Evolutionary conservation across 2,888 invertebrate genomes (phyloP).

Genomic region (Resseliella maxima): DNA sequence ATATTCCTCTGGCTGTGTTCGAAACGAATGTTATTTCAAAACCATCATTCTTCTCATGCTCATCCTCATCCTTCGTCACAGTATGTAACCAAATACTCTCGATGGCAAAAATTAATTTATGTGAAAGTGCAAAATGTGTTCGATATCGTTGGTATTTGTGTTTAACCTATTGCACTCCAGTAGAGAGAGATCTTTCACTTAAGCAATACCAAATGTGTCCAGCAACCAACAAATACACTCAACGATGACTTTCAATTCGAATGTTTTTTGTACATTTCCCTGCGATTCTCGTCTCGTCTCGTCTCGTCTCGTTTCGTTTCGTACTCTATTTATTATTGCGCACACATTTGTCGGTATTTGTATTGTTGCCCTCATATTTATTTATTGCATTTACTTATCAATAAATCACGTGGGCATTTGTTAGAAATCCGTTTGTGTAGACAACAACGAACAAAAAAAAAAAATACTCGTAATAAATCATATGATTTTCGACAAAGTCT

Average conservation of each 20-base stretch:
- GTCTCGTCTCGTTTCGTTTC: no score
- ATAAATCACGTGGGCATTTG: constrained; percentile 45
- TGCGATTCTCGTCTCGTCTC: not conserved
- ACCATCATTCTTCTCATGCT: not conserved
- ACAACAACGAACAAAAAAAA: not conserved
- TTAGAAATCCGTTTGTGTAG: not conserved
- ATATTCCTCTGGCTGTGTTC: not conserved
- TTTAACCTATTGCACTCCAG: not conserved
- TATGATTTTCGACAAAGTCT: constrained; percentile 36
- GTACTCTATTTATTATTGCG: not conserved
- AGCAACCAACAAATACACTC: constrained; percentile 9
- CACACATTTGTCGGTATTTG: not conserved
- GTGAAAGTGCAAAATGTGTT: constrained; percentile 38
- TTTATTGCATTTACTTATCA: constrained; percentile 43
- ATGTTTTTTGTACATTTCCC: not conserved
- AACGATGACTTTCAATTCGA: not conserved
- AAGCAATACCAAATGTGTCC: constrained; percentile 25
- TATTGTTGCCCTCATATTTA: constrained; percentile 11
- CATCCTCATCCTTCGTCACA: not conserved
- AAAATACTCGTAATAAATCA: constrained; percentile 24
- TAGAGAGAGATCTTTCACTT: not conserved
- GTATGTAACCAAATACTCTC: constrained; percentile 41
- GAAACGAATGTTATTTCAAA: not conserved
- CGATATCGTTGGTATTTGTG: constrained; percentile 22
- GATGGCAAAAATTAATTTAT: constrained; percentile 30